A percentile compares a stretch with the other conserved stretches of the same genome.
phyloP scores from a whole-genome alignment of 2,888 invertebrate genomes.

The Chaetoderma sp. region DNA sequence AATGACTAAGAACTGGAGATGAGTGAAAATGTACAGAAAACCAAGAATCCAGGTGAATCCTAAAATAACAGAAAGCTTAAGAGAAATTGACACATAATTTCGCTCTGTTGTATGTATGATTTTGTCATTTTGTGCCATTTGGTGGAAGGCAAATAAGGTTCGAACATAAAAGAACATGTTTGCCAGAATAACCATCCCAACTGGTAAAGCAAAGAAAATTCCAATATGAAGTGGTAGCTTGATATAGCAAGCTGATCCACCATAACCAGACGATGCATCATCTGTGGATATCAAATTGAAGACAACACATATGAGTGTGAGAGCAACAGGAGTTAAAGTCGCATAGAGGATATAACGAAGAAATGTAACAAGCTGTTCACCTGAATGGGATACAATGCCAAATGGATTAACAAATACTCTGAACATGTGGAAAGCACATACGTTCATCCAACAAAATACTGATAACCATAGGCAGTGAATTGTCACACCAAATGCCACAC shows the following conservation, averaged over 20 bases:
- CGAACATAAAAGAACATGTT: background rate
- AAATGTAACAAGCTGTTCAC: background rate
- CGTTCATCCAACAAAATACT: background rate
- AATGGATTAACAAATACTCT: background rate
- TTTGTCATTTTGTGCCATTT: background rate
- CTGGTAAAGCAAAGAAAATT: background rate
- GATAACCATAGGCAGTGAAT: background rate
- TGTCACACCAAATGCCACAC: background rate
- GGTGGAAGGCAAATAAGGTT: background rate
- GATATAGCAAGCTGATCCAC: too few relatives aligned
- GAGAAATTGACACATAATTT: background rate
- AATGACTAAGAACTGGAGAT: background rate
- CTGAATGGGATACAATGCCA: too few relatives aligned
- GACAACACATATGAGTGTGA: background rate
- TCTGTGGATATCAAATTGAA: background rate
- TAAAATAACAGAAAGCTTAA: background rate
- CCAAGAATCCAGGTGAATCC: slow-evolving; percentile 2
- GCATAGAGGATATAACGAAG: background rate
- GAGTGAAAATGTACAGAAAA: background rate
- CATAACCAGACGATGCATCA: background rate
- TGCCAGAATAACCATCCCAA: background rate
- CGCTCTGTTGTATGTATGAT: background rate
- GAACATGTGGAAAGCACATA: background rate
- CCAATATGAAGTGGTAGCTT: background rate
- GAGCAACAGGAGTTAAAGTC: background rate